phyloP scores from a whole-genome alignment of 2,797 vertebrate species.

The Ceyx erithaca region DNA sequence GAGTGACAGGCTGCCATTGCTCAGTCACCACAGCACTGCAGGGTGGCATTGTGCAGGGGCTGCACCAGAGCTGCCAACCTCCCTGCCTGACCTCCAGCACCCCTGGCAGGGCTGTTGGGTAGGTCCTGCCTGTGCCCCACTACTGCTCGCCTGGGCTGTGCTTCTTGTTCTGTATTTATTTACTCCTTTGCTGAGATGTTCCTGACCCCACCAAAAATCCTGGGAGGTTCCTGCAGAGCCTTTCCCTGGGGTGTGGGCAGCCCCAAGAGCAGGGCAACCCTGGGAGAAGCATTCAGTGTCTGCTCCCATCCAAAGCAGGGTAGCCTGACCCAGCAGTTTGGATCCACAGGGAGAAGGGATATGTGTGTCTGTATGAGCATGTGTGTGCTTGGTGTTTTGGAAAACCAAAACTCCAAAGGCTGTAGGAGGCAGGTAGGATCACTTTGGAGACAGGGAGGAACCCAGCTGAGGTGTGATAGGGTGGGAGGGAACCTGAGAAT shows the following conservation, averaged over 20 bases:
- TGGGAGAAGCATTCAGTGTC: background rate
- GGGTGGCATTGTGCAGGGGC: background rate
- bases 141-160: background rate
- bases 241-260: background rate
- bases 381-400: background rate
- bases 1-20: accelerated
- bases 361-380: background rate
- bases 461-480: accelerated
- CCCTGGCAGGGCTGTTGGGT: background rate
- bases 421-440: background rate
- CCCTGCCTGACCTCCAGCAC: background rate
- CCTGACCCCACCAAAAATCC: background rate
- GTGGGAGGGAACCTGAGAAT: background rate
- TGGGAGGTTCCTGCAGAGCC: background rate
- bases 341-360: background rate
- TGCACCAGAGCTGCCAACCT: background rate
- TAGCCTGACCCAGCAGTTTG: background rate
- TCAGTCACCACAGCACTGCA: background rate
- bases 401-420: background rate
- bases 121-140: background rate
- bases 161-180: background rate
- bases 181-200: background rate
- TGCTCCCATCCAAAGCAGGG: background rate
- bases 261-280: background rate
- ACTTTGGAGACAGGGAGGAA: background rate